phyloP scores from a whole-genome alignment of 2,888 invertebrate genomes.

The Sericinus montela region DNA sequence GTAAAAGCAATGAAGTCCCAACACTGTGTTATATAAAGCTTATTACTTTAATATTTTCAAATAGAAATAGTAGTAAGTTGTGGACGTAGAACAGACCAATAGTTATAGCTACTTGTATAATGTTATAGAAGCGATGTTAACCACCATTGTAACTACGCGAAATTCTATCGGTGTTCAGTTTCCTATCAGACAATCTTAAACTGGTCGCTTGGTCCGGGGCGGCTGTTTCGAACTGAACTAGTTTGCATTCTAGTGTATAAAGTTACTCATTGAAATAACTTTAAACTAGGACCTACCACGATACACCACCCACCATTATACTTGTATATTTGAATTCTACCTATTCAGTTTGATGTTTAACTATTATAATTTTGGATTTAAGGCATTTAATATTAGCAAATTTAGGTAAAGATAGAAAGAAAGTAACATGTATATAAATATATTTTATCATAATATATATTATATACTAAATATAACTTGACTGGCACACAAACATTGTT shows the following conservation, averaged over 20 bases:
- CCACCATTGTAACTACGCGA: conserved; percentile 6
- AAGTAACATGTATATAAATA: no score
- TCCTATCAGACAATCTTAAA: conserved; percentile 42
- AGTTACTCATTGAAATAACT: conserved; percentile 13
- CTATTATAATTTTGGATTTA: neutral
- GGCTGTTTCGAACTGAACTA: conserved; percentile 39
- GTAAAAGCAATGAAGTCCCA: no score
- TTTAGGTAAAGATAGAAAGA: no score
- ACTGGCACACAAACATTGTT: no score
- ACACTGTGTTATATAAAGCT: no score
- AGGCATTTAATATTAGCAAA: neutral
- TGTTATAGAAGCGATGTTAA: conserved; percentile 12
- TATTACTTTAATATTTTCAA: no score
- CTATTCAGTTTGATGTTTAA: neutral
- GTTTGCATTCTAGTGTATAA: conserved; percentile 13
- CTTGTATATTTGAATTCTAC: conserved; percentile 7
- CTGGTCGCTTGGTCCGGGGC: conserved; percentile 44
- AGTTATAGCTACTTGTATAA: conserved; percentile 2
- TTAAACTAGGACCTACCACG: conserved; percentile 14
- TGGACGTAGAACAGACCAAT: neutral
- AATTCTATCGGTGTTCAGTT: conserved; percentile 24
- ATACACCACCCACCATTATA: conserved; percentile 17
- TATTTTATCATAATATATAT: no score
- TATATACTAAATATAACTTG: no score
- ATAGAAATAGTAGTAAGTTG: no score